Evolutionary conservation across 2,113 vertebrate species (phyloP).

Genomic region (Zosterops lateralis): DNA sequence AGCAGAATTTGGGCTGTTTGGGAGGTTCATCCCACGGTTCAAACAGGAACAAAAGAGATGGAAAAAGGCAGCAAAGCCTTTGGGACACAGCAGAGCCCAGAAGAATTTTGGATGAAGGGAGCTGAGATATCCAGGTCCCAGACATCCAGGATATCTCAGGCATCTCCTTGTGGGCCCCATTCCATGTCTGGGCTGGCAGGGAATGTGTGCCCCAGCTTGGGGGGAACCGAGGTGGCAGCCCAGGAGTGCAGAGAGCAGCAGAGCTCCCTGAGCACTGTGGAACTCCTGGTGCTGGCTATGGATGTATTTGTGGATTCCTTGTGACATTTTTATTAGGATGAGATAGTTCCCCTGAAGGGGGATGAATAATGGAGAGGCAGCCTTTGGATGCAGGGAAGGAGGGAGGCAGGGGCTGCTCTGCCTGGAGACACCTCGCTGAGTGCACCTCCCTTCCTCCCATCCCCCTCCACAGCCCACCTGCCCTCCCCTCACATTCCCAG

Average conservation of each 20-base stretch:
- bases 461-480: neutral
- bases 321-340: slow-evolving; percentile 85
- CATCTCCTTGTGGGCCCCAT: neutral
- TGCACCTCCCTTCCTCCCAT: fast-evolving
- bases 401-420: slow-evolving; percentile 31
- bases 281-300: slow-evolving; percentile 72
- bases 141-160: neutral
- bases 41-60: neutral
- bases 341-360: slow-evolving; percentile 72
- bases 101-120: neutral
- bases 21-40: neutral
- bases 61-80: neutral
- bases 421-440: neutral
- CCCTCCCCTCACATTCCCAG: neutral
- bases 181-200: neutral
- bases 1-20: neutral
- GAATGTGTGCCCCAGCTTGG: fast-evolving
- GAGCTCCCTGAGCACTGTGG: slow-evolving; percentile 59
- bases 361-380: slow-evolving; percentile 82
- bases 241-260: slow-evolving; percentile 73
- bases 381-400: slow-evolving; percentile 57
- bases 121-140: neutral
- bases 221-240: neutral
- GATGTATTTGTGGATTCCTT: slow-evolving; percentile 80
- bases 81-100: neutral